Evolutionary conservation across 2,888 invertebrate genomes (phyloP), one percentile per base, ranked within the genome.

Genomic region (Pachydiplax longipennis): DNA sequence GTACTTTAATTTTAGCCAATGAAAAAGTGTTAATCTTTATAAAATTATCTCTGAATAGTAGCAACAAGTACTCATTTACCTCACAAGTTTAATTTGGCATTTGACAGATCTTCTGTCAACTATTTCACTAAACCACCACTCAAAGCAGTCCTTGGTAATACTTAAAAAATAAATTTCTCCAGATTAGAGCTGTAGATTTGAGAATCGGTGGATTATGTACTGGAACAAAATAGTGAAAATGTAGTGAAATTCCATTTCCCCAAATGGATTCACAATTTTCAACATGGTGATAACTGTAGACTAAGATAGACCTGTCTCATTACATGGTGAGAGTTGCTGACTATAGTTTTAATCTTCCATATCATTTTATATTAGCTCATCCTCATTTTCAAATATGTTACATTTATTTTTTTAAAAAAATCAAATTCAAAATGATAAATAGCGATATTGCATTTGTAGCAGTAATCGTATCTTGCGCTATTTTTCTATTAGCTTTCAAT

Each of bases 371-470:
- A 73, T 73, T 73, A 31, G 25, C n/a, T 73, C 31, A 40, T 37
- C 37, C 87, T 58, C 22, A 87, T 35, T 87, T 61, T 87, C 37
- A 87, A 61, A 37, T 61, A 87, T 58, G 65, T 87, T 87, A 6
- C 65, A 87, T 65, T 87, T 87, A 87, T 87, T 65, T 87, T 87
- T 87, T 87, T 87, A 73, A 6, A 73, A n/a, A 73, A 73, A 73
- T 73, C 31, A 22, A 22, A 73, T 22, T 73, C 73, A 73, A 73
- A n/a, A 61, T 87, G n/a, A 65, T 61, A 65, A 87, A 87, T 87
- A 87, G 61, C 13, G 58, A 87, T 53, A 40, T 87, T 87, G 87
- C 87, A 61, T 87, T n/a, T 44, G 5, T 61, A 87, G 87, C 61
- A 65, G 22, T 65, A 12, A 61, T 53, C 61, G 13, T 61, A 61